Evolutionary conservation across 2,113 vertebrate species (phyloP), one percentile per base, ranked within the genome.

Genomic region (Clarias macrocephalus): DNA sequence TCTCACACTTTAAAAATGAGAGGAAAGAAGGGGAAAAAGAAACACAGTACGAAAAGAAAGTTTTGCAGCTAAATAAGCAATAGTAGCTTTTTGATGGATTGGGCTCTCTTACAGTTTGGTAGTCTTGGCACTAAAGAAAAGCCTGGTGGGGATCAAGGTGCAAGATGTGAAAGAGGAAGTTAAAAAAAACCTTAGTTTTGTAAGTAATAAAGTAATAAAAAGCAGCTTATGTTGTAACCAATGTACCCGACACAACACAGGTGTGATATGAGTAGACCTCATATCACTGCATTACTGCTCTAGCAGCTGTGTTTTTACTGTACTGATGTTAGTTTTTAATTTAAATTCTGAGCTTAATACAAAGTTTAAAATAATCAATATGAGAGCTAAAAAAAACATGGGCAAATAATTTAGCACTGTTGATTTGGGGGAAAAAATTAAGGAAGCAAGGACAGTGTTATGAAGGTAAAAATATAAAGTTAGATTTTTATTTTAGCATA

Each of bases 61-160:
- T 75, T 75, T 52, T 12, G 72, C 19, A 75, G 72, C 72, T 48
- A 48, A 52, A 76, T 33, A 73, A 73, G 68, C 70, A 70, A 33
- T 70, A 70, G 28, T 33, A 33, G 1, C 28, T 18, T 70, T 33
- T 6, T 70, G 28, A 70, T 18, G 5, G n/a, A 66, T 15, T 66
- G n/a, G 63, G 11, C 3, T 37, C 11, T 48, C 21, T 12, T 11
- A 52, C 23, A 52, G 73, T n/a, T 52, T 42, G 70, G 9, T 18
- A 73, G 70, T 23, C 42, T 52, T n/a, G 2, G 37, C 70, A 42
- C 37, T 42, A 21, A 72, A 37, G 37, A 4, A 48, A 75, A 75
- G 37, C 37, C 72, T 23, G 37, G 19, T 75, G 10, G 37, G 33
- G 21, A 37, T 48, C 33, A 23, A 37, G 8, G 72, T 48, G 19